Evolutionary conservation across 2,888 invertebrate species (phyloP).

Genomic region (Norana najaformis): DNA sequence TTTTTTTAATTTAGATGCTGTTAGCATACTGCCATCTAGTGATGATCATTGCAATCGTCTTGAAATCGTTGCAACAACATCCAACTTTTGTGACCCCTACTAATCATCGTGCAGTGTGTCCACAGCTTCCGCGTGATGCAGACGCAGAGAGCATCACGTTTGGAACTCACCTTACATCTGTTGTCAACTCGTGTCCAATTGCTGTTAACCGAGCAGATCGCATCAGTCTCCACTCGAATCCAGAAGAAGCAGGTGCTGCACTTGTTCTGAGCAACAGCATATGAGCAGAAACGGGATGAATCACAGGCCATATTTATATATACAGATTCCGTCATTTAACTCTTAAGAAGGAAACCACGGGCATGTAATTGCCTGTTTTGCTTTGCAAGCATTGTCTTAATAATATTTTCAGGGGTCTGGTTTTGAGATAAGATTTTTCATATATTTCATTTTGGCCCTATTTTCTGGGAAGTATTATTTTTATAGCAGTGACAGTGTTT

Average conservation of each 20-base stretch:
- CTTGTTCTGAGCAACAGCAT: background rate
- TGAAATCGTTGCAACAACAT: background rate
- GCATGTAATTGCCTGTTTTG: background rate
- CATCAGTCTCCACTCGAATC: background rate
- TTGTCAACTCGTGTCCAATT: slow-evolving; percentile 13
- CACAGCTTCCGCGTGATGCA: background rate
- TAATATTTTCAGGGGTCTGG: background rate
- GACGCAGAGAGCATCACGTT: background rate
- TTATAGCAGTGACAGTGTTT: background rate
- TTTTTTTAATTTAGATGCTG: background rate
- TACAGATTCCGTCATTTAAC: background rate
- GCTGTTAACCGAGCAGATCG: background rate
- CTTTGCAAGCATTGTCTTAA: background rate
- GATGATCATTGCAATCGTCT: background rate
- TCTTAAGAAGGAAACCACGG: background rate
- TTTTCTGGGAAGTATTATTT: background rate
- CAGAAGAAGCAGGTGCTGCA: background rate
- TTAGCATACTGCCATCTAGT: background rate
- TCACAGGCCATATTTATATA: background rate
- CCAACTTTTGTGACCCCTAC: background rate
- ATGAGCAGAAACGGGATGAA: background rate
- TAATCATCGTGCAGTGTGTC: background rate
- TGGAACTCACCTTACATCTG: background rate
- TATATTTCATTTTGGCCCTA: background rate
- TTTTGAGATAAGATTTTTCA: background rate